Evolutionary conservation across 2,888 invertebrate species (phyloP).

Genomic region (Unio delphinus): DNA sequence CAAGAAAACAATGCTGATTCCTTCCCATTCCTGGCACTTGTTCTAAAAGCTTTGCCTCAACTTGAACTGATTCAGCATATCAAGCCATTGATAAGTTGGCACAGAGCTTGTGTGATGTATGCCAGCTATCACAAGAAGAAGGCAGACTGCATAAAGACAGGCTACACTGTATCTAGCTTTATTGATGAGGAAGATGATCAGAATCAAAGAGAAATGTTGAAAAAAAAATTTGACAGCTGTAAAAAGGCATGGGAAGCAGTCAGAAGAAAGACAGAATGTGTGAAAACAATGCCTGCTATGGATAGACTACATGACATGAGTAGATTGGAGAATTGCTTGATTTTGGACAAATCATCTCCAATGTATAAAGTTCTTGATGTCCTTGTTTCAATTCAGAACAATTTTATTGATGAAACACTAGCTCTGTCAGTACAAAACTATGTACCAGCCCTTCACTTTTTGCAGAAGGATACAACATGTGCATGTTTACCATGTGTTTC

Average conservation of each 20-base stretch:
- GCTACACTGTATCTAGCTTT: slow-evolving; percentile 24
- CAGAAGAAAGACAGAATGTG: too few species aligned
- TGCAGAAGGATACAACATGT: slow-evolving; percentile 6
- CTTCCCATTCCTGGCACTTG: slow-evolving; percentile 17
- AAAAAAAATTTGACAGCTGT: slow-evolving; percentile 3
- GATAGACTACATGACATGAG: neutral
- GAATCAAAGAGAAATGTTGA: neutral
- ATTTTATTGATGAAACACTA: slow-evolving; percentile 26
- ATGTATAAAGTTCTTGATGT: slow-evolving; percentile 19
- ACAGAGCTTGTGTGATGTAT: slow-evolving; percentile 22
- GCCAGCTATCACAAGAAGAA: slow-evolving; percentile 34
- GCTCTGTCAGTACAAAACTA: slow-evolving; percentile 7
- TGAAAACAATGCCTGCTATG: neutral
- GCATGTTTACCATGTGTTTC: slow-evolving; percentile 11
- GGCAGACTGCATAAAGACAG: slow-evolving; percentile 18
- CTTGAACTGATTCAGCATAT: slow-evolving; percentile 24
- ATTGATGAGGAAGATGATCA: slow-evolving; percentile 2
- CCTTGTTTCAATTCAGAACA: slow-evolving; percentile 32
- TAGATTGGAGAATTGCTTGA: slow-evolving; percentile 15
- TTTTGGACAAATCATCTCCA: slow-evolving; percentile 17
- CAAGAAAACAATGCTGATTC: neutral
- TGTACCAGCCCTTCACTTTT: slow-evolving; percentile 17
- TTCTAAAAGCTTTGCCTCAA: slow-evolving; percentile 6
- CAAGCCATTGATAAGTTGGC: slow-evolving; percentile 34
- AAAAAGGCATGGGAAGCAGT: slow-evolving; percentile 1